Percentiles rank a stretch among this genome's conserved stretches.
These are phyloP conservation scores for Hybognathus amarus DNA, from an alignment of 2,797 vertebrate species.

Conservation along the genomic window DNA sequence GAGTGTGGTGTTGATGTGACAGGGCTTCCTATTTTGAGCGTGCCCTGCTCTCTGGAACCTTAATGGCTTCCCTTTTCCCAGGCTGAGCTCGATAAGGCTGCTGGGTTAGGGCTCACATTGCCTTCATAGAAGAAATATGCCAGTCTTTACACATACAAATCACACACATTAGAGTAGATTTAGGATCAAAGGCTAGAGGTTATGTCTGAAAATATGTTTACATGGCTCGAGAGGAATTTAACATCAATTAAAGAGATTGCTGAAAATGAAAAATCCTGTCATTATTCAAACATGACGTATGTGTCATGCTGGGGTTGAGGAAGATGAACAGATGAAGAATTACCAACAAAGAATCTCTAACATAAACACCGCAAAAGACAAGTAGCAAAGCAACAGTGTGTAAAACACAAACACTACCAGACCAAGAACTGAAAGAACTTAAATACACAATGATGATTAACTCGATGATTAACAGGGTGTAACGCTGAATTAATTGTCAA, in stretches of 20 bases:
- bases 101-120: slow-evolving; percentile 44
- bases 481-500: too few relatives aligned
- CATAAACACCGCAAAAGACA: too few relatives aligned
- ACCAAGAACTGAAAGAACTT: too few relatives aligned
- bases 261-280: neutral
- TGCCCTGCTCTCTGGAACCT: slow-evolving; percentile 77
- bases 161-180: slow-evolving; percentile 41
- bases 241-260: slow-evolving; percentile 3
- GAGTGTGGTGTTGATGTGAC: slow-evolving; percentile 75
- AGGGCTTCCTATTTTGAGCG: slow-evolving; percentile 77
- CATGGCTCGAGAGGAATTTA: neutral
- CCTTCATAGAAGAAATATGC: slow-evolving; percentile 42
- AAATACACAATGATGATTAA: too few relatives aligned
- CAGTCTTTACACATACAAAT: slow-evolving; percentile 40
- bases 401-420: too few relatives aligned
- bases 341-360: too few relatives aligned
- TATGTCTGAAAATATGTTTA: slow-evolving; percentile 28
- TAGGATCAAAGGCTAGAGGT: slow-evolving; percentile 33
- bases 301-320: too few relatives aligned
- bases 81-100: slow-evolving; percentile 60
- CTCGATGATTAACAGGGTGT: too few relatives aligned
- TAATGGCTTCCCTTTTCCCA: slow-evolving; percentile 82
- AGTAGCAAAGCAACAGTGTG: too few relatives aligned
- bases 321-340: too few relatives aligned
- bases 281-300: neutral